Evolutionary conservation across 2,888 invertebrate species (phyloP).

Genomic region (Disparrhopalites patrizii): DNA sequence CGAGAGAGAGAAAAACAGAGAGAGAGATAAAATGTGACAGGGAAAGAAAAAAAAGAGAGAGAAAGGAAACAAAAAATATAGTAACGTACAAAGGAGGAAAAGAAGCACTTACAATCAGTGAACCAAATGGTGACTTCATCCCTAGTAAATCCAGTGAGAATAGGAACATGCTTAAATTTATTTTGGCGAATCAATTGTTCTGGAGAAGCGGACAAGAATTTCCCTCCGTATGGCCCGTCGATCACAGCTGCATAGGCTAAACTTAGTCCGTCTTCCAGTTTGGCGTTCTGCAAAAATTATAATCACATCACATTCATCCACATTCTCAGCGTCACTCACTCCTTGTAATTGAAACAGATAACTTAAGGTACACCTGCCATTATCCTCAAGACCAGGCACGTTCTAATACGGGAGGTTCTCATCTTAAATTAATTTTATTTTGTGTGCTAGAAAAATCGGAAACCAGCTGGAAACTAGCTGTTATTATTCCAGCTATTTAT

Average conservation of each 20-base stretch:
- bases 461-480: too few relatives aligned
- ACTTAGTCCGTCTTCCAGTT: conserved; percentile 50
- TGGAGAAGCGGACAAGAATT: conserved; percentile 51
- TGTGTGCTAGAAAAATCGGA: too few relatives aligned
- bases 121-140: conserved; percentile 52
- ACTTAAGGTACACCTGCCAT: too few relatives aligned
- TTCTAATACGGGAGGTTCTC: too few relatives aligned
- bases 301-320: too few relatives aligned
- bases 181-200: conserved; percentile 50
- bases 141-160: conserved; percentile 51
- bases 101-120: conserved; percentile 49
- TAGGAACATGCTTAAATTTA: conserved; percentile 49
- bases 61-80: neutral
- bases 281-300: conserved; percentile 47
- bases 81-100: neutral
- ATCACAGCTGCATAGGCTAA: conserved; percentile 52
- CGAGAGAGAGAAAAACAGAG: neutral
- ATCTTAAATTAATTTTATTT: too few relatives aligned
- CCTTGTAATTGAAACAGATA: too few relatives aligned
- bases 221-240: conserved; percentile 50
- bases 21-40: neutral
- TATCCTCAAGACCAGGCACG: too few relatives aligned
- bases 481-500: too few relatives aligned
- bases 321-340: too few relatives aligned
- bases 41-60: neutral